phyloP scores from a whole-genome alignment of 2,888 invertebrate genomes.

The Machimus atricapillus region DNA sequence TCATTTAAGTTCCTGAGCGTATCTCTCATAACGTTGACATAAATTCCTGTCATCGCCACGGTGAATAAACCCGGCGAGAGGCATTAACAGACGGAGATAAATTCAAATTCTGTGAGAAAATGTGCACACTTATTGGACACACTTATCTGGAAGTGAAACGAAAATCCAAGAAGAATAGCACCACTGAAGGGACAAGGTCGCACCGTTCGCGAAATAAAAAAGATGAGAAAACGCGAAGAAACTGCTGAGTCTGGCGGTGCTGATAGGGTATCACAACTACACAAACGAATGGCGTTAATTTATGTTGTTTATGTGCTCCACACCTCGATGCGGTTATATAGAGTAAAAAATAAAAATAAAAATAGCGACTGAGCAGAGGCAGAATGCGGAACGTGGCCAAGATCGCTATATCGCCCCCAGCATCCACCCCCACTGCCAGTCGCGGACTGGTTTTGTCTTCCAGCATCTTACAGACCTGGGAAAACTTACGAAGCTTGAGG shows the following conservation, averaged over 20 bases:
- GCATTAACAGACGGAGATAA: constrained; percentile 43
- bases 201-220: neutral
- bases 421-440: neutral
- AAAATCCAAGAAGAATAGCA: constrained; percentile 43
- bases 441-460: constrained; percentile 32
- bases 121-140: constrained; percentile 46
- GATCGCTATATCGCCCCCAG: neutral
- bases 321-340: constrained; percentile 45
- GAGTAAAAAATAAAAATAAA: constrained; percentile 22
- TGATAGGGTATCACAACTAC: constrained; percentile 36
- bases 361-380: constrained; percentile 9
- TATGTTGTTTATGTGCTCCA: constrained; percentile 46
- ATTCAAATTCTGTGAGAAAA: constrained; percentile 46
- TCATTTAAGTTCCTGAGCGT: constrained; percentile 5
- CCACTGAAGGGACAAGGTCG: neutral
- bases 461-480: constrained; percentile 2
- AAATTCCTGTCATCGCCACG: constrained; percentile 36
- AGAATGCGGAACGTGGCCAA: neutral
- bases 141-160: constrained; percentile 44
- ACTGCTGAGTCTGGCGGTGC: constrained; percentile 20
- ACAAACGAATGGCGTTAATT: constrained; percentile 41
- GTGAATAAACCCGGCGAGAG: constrained; percentile 7
- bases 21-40: constrained; percentile 22
- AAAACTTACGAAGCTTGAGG: constrained; percentile 36
- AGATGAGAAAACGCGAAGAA: neutral